Conservation (phyloP, 2,888 invertebrate species). For the Pyrochroa serraticornis region DNA sequence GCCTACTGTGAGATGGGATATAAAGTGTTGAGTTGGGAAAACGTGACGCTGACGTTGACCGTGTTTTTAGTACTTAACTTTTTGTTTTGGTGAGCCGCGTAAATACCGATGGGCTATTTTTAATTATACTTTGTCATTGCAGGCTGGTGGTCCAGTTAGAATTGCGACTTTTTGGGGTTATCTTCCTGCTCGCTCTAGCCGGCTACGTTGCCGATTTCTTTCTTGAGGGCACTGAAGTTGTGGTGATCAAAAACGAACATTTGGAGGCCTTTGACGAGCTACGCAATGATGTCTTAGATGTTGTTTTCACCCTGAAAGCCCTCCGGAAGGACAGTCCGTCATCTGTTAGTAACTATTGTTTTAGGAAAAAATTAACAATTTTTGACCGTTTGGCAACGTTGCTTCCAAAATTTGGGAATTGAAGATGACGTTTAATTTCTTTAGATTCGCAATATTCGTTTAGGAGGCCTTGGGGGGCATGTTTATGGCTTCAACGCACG, state of each 20-base stretch:
- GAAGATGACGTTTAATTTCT: slow-evolving; percentile 5
- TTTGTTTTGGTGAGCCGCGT: slow-evolving; percentile 55
- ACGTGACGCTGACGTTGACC: slow-evolving; percentile 50
- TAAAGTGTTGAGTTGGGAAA: slow-evolving; percentile 54
- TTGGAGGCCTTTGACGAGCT: slow-evolving; percentile 40
- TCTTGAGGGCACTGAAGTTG: slow-evolving; percentile 33
- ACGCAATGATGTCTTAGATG: slow-evolving; percentile 32
- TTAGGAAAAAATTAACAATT: slow-evolving; percentile 3
- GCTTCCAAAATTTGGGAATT: not conserved
- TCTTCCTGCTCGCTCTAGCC: slow-evolving; percentile 51
- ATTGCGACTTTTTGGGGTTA: slow-evolving; percentile 55
- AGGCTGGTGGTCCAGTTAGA: slow-evolving; percentile 51
- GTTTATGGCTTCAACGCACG: too few species aligned
- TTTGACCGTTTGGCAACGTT: not conserved
- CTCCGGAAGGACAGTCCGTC: slow-evolving; percentile 54
- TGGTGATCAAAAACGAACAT: slow-evolving; percentile 35
- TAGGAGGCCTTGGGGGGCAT: not conserved
- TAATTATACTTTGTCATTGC: slow-evolving; percentile 21
- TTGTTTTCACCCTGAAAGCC: slow-evolving; percentile 40
- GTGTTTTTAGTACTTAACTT: slow-evolving; percentile 53
- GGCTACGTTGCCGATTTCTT: slow-evolving; percentile 50
- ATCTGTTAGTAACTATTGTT: slow-evolving; percentile 46
- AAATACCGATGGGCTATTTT: slow-evolving; percentile 20
- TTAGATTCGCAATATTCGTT: too few species aligned
- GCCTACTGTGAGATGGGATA: slow-evolving; percentile 46